phyloP scores from a whole-genome alignment of 2,888 invertebrate species.

The Parochlus steinenii region DNA sequence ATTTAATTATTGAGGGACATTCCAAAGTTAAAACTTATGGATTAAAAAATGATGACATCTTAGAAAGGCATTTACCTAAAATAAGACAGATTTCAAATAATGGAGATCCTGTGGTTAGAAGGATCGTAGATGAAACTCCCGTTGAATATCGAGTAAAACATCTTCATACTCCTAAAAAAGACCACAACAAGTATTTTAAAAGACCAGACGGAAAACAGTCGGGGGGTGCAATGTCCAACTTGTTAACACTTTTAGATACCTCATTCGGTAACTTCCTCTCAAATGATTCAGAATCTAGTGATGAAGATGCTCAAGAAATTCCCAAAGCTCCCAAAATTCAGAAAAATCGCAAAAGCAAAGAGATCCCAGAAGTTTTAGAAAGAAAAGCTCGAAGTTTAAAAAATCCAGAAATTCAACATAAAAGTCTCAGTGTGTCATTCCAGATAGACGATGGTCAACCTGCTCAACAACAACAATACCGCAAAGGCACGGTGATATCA shows the following conservation, averaged over 20 bases:
- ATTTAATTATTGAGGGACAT: conserved; percentile 69
- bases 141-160: neutral
- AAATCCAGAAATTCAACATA: conserved; percentile 1
- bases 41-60: conserved; percentile 33
- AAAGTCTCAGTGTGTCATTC: conserved; percentile 3
- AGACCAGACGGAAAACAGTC: conserved; percentile 13
- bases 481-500: conserved; percentile 7
- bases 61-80: conserved; percentile 26
- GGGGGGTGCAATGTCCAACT: conserved; percentile 20
- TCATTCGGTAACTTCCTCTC: conserved; percentile 21
- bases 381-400: neutral
- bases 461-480: conserved; percentile 1
- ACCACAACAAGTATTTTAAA: conserved; percentile 17
- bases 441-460: conserved; percentile 1
- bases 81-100: conserved; percentile 26
- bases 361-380: neutral
- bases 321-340: too few species aligned
- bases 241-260: conserved; percentile 25
- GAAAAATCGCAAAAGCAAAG: too few species aligned
- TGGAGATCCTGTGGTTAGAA: conserved; percentile 24
- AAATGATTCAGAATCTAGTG: conserved; percentile 18
- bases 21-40: conserved; percentile 75
- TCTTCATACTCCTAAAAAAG: conserved; percentile 10
- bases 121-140: conserved; percentile 16
- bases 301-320: too few species aligned